phyloP scores from a whole-genome alignment of 1,140 invertebrate species.

The Yoshiicerus persimilis region DNA sequence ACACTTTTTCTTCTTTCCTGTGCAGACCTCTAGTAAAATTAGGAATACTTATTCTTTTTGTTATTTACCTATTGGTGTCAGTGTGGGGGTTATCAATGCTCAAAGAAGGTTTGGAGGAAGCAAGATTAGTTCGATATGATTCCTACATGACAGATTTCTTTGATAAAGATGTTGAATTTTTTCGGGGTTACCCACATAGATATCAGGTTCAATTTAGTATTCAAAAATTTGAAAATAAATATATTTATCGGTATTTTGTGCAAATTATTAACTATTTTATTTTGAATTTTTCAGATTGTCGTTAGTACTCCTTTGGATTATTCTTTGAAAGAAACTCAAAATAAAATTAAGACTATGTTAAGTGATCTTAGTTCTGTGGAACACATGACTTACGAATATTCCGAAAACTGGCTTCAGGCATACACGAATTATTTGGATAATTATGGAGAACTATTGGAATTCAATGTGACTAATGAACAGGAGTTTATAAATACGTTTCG shows the following conservation, averaged over 20 bases:
- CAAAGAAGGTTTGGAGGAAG: constrained; percentile 82
- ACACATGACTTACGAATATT: constrained; percentile 55
- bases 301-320: not conserved
- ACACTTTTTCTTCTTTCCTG: constrained; percentile 72
- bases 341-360: not conserved
- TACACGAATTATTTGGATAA: constrained; percentile 72
- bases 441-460: constrained; percentile 82
- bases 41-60: constrained; percentile 63
- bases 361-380: not conserved
- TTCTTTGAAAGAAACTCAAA: not conserved
- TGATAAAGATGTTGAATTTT: constrained; percentile 82
- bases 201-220: constrained; percentile 68
- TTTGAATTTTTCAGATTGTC: not conserved
- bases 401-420: constrained; percentile 71
- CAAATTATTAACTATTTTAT: not conserved
- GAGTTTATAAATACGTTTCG: constrained; percentile 73
- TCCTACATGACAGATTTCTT: constrained; percentile 89
- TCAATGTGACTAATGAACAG: constrained; percentile 70
- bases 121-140: constrained; percentile 80
- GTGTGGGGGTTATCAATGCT: constrained; percentile 83
- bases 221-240: too few species aligned
- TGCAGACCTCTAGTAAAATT: constrained; percentile 74
- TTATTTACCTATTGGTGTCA: constrained; percentile 76
- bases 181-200: constrained; percentile 84
- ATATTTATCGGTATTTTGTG: too few species aligned